Conservation (phyloP, 2,888 invertebrate species). For the Erynnis tages region DNA sequence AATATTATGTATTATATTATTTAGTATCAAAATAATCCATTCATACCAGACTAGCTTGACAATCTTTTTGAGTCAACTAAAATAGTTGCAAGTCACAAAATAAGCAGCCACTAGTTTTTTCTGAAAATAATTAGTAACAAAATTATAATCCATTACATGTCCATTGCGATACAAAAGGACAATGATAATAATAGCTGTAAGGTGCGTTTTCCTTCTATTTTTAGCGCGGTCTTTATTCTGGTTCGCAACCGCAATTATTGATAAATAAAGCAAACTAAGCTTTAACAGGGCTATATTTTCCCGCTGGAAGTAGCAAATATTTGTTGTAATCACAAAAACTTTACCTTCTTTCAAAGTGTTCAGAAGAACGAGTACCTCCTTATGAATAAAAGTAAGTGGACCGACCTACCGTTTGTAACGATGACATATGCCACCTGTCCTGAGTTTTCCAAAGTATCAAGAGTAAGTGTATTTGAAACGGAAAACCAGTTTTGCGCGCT, state of each 20-base stretch:
- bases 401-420: conserved; percentile 4
- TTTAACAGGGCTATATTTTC: conserved; percentile 34
- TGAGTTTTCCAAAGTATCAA: conserved; percentile 3
- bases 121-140: conserved; percentile 6
- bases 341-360: not conserved
- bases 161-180: conserved; percentile 22
- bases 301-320: conserved; percentile 20
- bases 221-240: conserved; percentile 61
- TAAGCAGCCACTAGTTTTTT: not conserved
- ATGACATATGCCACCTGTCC: conserved; percentile 9
- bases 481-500: conserved; percentile 20
- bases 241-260: conserved; percentile 54
- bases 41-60: too few relatives aligned
- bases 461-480: conserved; percentile 19
- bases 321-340: conserved; percentile 2
- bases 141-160: conserved; percentile 19
- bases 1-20: too few relatives aligned
- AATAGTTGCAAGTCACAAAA: not conserved
- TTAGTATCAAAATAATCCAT: too few relatives aligned
- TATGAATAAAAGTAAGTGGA: conserved; percentile 15
- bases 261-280: conserved; percentile 62
- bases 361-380: conserved; percentile 4
- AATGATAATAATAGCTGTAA: conserved; percentile 40
- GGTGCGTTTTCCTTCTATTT: conserved; percentile 52
- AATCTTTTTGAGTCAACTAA: too few relatives aligned